Percentiles rank a stretch among this genome's conserved stretches.
These are phyloP conservation scores for Euleptes europaea DNA, from an alignment of 2,113 vertebrate species.

Conservation along the genomic window DNA sequence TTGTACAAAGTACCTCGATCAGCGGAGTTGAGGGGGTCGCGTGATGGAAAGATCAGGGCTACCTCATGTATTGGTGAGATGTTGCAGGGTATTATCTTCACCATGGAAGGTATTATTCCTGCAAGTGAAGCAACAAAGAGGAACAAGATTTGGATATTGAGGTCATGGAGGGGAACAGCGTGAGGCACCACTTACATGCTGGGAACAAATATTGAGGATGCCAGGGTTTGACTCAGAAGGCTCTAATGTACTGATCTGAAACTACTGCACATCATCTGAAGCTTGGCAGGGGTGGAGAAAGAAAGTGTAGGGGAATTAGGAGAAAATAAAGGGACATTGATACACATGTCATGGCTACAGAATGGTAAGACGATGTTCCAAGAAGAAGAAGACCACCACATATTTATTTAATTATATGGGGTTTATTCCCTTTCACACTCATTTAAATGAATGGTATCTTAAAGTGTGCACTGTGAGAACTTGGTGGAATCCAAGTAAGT, in stretches of 20 bases:
- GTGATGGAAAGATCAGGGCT: slow-evolving; percentile 26
- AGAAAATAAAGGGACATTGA: slow-evolving; percentile 16
- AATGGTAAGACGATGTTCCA: not conserved
- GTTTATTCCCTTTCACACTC: not conserved
- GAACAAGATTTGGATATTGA: slow-evolving; percentile 58
- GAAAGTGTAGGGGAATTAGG: slow-evolving; percentile 19
- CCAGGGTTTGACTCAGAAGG: slow-evolving; percentile 42
- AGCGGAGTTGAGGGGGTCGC: not conserved
- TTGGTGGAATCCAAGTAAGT: not conserved
- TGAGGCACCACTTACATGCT: slow-evolving; percentile 52
- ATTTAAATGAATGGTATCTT: not conserved
- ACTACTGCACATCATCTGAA: slow-evolving; percentile 34
- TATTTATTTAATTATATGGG: not conserved
- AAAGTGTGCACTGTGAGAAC: fast-evolving
- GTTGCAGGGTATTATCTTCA: slow-evolving; percentile 47
- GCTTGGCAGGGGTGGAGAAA: slow-evolving; percentile 26
- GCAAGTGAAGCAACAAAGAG: slow-evolving; percentile 44
- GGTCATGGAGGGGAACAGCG: slow-evolving; percentile 55
- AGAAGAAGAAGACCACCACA: not conserved
- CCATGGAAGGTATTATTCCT: slow-evolving; percentile 50
- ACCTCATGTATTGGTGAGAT: slow-evolving; percentile 19
- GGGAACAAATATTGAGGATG: slow-evolving; percentile 60
- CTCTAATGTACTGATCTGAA: slow-evolving; percentile 50
- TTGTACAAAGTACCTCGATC: slow-evolving; percentile 25
- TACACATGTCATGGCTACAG: fast-evolving